phyloP scores from a whole-genome alignment of 2,888 invertebrate genomes.

The Drosophila tanythrix region DNA sequence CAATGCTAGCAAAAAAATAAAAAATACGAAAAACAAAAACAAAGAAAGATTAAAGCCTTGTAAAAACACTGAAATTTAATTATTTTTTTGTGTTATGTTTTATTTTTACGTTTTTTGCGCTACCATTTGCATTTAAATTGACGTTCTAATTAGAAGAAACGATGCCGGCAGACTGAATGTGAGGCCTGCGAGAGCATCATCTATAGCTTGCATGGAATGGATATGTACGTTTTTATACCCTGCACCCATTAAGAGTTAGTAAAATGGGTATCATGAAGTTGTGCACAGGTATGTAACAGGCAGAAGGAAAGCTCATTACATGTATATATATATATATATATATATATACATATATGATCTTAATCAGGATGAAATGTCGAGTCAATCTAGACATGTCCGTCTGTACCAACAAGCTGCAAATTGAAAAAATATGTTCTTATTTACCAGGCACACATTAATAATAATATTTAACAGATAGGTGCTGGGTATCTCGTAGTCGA shows the following conservation, averaged over 20 bases:
- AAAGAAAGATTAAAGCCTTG: slow-evolving; percentile 9
- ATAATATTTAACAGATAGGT: neutral
- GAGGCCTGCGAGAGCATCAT: slow-evolving; percentile 44
- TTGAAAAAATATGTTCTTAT: neutral
- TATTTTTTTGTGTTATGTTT: slow-evolving; percentile 18
- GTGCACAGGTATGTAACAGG: neutral
- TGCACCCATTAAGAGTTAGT: neutral
- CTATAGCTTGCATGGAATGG: slow-evolving; percentile 22
- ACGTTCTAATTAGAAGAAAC: slow-evolving; percentile 75
- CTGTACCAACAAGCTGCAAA: neutral
- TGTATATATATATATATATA: neutral
- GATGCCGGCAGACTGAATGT: slow-evolving; percentile 70
- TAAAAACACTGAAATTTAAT: slow-evolving; percentile 36
- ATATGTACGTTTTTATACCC: slow-evolving; percentile 24
- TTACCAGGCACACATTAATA: neutral
- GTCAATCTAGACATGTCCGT: neutral
- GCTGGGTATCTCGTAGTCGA: neutral
- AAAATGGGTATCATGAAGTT: neutral
- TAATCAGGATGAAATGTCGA: neutral
- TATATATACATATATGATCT: neutral
- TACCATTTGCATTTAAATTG: slow-evolving; percentile 56
- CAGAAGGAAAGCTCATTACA: neutral
- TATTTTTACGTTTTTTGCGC: slow-evolving; percentile 18
- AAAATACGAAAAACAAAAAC: neutral
- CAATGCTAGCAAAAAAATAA: neutral